A percentile compares a stretch with the other conserved stretches of the same genome.
Conservation (phyloP, 1,140 invertebrate genomes). For the Aporrectodea caliginosa region DNA sequence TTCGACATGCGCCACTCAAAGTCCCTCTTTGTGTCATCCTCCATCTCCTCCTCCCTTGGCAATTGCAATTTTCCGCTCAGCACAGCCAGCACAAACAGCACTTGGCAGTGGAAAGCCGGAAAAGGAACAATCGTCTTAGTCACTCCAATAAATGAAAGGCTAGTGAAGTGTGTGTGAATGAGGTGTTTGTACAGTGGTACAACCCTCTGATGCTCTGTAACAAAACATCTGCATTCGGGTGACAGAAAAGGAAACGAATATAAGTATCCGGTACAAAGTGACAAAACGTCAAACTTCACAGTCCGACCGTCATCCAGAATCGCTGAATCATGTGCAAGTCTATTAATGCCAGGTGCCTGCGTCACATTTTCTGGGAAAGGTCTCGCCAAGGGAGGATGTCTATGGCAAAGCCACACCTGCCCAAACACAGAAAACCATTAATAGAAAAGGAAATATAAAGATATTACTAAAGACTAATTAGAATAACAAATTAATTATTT, state of each 20-base stretch:
- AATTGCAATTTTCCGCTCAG: constrained; percentile 65
- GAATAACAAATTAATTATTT: too few relatives aligned
- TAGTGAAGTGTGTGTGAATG: constrained; percentile 71
- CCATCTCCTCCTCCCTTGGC: constrained; percentile 66
- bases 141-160: constrained; percentile 74
- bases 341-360: constrained; percentile 43
- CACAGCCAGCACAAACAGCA: constrained; percentile 67
- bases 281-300: constrained; percentile 65
- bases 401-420: background rate
- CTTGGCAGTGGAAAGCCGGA: constrained; percentile 79
- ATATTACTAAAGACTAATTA: too few relatives aligned
- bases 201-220: constrained; percentile 70
- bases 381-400: constrained; percentile 30
- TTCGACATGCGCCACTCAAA: constrained; percentile 57
- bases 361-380: constrained; percentile 41
- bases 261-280: constrained; percentile 79
- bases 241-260: constrained; percentile 79
- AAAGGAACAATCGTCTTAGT: constrained; percentile 77
- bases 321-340: constrained; percentile 32
- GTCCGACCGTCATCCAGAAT: constrained; percentile 51
- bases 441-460: too few relatives aligned
- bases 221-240: constrained; percentile 64
- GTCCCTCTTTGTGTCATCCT: constrained; percentile 62
- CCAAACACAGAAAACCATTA: too few relatives aligned
- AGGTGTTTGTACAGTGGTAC: constrained; percentile 81